phyloP scores from a whole-genome alignment of 2,888 invertebrate species.

The Syritta pipiens region DNA sequence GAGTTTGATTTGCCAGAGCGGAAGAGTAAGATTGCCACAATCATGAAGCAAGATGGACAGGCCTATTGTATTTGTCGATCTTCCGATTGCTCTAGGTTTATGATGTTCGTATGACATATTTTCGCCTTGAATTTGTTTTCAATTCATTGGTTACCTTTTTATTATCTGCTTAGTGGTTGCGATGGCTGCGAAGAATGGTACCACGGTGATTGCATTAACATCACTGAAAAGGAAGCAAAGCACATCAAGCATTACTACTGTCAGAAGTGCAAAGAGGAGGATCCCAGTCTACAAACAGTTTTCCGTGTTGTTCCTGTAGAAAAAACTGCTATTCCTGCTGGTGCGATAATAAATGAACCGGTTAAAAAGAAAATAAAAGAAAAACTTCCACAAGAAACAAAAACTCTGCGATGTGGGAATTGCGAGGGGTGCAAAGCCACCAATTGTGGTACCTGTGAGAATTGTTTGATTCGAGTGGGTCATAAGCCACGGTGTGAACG shows the following conservation, averaged over 20 bases:
- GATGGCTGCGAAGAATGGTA: slow-evolving; percentile 99
- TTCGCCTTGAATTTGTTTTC: too few relatives aligned
- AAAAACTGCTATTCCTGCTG: slow-evolving; percentile 70
- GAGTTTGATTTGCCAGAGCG: slow-evolving; percentile 93
- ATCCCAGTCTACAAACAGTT: slow-evolving; percentile 86
- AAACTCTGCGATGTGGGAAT: slow-evolving; percentile 84
- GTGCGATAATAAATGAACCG: slow-evolving; percentile 25
- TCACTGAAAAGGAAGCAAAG: slow-evolving; percentile 95
- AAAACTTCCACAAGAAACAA: slow-evolving; percentile 65
- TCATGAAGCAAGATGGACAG: slow-evolving; percentile 93
- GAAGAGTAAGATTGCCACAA: slow-evolving; percentile 92
- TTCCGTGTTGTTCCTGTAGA: slow-evolving; percentile 77
- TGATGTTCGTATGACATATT: slow-evolving; percentile 87
- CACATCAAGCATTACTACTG: slow-evolving; percentile 97
- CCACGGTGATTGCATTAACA: slow-evolving; percentile 97
- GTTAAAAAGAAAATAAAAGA: slow-evolving; percentile 72
- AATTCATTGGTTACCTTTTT: too few relatives aligned
- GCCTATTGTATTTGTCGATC: slow-evolving; percentile 97
- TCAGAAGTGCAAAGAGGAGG: slow-evolving; percentile 89
- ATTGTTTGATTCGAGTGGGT: slow-evolving; percentile 76
- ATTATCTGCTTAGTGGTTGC: slow-evolving; percentile 85
- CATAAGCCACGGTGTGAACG: slow-evolving; percentile 81
- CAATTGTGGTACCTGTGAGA: slow-evolving; percentile 78
- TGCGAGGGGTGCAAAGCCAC: slow-evolving; percentile 85
- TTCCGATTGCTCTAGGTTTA: slow-evolving; percentile 95